Conservation (phyloP, 2,888 invertebrate species). For the Lucinisca nassula region DNA sequence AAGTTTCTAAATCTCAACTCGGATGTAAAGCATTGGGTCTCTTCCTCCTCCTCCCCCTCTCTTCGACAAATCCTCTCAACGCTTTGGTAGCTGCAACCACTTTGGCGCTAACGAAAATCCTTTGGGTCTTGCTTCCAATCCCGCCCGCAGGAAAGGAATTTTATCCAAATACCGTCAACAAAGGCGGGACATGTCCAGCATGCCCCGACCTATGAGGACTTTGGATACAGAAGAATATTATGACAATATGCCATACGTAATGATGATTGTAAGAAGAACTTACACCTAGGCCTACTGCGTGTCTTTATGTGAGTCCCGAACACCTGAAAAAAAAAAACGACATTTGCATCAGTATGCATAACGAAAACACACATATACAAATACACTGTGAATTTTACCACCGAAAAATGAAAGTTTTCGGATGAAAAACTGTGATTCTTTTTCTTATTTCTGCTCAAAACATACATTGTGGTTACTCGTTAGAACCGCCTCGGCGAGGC, state of each 20-base stretch:
- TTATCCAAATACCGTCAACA: not conserved
- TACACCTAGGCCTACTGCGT: constrained; percentile 83
- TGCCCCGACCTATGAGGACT: not conserved
- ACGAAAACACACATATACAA: too few species aligned
- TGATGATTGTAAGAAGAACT: constrained; percentile 77
- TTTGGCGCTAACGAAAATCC: not conserved
- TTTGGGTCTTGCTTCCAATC: not conserved
- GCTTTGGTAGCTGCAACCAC: not conserved
- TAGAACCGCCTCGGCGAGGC: too few species aligned
- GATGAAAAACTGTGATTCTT: too few species aligned
- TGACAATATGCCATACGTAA: constrained; percentile 86
- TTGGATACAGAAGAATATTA: constrained; percentile 52
- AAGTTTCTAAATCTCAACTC: not conserved
- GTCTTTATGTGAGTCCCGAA: constrained; percentile 74
- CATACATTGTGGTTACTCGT: too few species aligned
- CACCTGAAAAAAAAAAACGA: constrained; percentile 72
- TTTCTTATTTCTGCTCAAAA: too few species aligned
- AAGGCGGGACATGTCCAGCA: not conserved
- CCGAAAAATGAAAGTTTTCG: too few species aligned
- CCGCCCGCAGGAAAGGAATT: constrained; percentile 50
- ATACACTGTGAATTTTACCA: too few species aligned
- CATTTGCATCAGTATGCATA: too few species aligned
- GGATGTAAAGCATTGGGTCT: constrained; percentile 1
- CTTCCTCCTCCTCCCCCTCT: not conserved
- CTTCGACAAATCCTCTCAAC: not conserved